phyloP scores from a whole-genome alignment of 2,113 vertebrate genomes.

The Pleuronectes platessa region DNA sequence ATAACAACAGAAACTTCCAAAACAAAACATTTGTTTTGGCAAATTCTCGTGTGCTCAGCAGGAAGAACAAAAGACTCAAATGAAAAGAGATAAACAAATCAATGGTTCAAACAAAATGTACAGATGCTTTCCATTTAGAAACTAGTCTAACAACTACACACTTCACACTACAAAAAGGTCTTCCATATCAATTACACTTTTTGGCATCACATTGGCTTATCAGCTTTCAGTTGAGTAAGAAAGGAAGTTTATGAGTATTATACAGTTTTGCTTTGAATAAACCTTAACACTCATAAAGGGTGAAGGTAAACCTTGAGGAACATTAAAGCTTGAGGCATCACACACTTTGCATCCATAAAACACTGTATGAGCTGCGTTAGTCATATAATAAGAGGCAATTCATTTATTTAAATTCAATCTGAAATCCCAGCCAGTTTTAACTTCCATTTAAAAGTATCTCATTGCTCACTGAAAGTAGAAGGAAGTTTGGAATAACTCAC shows the following conservation, averaged over 20 bases:
- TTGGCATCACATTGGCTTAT: slow-evolving; percentile 66
- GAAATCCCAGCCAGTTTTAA: neutral
- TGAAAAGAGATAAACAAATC: slow-evolving; percentile 45
- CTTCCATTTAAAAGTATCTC: neutral
- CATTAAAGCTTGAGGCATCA: slow-evolving; percentile 26
- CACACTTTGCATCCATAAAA: neutral
- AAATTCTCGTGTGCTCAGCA: slow-evolving; percentile 49
- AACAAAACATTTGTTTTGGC: slow-evolving; percentile 63
- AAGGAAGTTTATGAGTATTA: slow-evolving; percentile 2
- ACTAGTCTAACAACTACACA: slow-evolving; percentile 68
- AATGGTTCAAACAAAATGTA: slow-evolving; percentile 65
- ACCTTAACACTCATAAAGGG: slow-evolving; percentile 59
- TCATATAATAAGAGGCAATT: too few relatives aligned
- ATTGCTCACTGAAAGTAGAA: too few relatives aligned
- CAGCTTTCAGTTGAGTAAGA: slow-evolving; percentile 42
- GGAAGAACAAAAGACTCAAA: slow-evolving; percentile 51
- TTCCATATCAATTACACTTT: slow-evolving; percentile 66
- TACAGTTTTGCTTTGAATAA: slow-evolving; percentile 54
- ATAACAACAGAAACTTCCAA: slow-evolving; percentile 39
- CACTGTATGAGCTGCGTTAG: too few relatives aligned
- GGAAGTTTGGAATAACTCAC: neutral
- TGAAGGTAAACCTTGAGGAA: slow-evolving; percentile 49
- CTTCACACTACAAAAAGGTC: slow-evolving; percentile 61
- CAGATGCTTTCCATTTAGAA: slow-evolving; percentile 48
- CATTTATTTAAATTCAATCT: too few relatives aligned